Evolutionary conservation across 53 echinoderm and acorn worm species (phyloP).

Genomic region (Stichopus horrens): DNA sequence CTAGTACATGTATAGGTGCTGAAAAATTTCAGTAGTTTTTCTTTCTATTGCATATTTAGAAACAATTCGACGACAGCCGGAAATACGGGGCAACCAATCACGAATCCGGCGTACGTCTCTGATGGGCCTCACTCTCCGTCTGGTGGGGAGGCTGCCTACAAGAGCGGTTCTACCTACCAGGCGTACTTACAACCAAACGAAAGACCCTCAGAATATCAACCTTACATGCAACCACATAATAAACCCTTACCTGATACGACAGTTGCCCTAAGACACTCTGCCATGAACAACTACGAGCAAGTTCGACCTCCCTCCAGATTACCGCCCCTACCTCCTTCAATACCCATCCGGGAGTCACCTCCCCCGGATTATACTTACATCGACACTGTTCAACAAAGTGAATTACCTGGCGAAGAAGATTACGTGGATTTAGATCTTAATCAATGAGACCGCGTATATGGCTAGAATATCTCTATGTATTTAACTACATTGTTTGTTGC

Average conservation of each 20-base stretch:
- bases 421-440: conserved; percentile 3
- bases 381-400: neutral
- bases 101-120: neutral
- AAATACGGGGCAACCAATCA: neutral
- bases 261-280: too few species aligned
- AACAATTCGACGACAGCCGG: neutral
- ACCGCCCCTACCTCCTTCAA: neutral
- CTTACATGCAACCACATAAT: neutral
- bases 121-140: neutral
- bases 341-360: neutral
- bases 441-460: neutral
- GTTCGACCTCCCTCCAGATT: neutral
- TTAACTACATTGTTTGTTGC: too few species aligned
- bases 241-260: too few species aligned
- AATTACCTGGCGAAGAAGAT: neutral
- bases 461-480: too few species aligned
- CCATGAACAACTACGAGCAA: neutral
- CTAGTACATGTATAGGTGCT: too few species aligned
- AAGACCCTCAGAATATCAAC: too few species aligned
- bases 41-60: neutral
- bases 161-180: neutral
- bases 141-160: neutral
- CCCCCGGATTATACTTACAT: conserved; percentile 19
- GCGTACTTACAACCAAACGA: neutral
- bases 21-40: neutral